Percentiles rank a stretch among this genome's conserved stretches.
Conservation (phyloP, 2,888 invertebrate genomes). For the Fissipunctia ypsillon region DNA sequence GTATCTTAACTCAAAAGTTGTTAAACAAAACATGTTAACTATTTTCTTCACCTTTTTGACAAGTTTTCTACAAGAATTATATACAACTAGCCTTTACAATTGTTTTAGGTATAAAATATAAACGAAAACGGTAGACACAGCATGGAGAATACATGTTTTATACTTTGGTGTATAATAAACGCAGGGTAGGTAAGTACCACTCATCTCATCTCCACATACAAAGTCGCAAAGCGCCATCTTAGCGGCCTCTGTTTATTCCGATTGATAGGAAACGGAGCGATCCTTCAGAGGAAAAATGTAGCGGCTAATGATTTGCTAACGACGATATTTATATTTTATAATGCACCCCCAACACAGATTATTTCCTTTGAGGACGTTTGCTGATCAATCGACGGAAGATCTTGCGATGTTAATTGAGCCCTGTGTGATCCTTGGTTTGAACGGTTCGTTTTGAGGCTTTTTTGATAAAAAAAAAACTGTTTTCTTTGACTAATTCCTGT, state of each 20-base stretch:
- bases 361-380: slow-evolving; percentile 87
- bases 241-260: slow-evolving; percentile 72
- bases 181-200: neutral
- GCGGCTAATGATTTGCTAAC: slow-evolving; percentile 90
- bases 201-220: neutral
- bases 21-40: too few species aligned
- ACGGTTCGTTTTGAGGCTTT: slow-evolving; percentile 2
- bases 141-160: too few species aligned
- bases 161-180: neutral
- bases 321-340: slow-evolving; percentile 89
- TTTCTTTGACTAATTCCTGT: neutral
- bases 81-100: neutral
- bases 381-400: slow-evolving; percentile 75
- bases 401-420: slow-evolving; percentile 66
- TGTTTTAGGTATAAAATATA: neutral
- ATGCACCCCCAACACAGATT: slow-evolving; percentile 86
- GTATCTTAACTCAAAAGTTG: too few species aligned
- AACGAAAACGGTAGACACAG: too few species aligned
- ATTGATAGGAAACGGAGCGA: slow-evolving; percentile 83
- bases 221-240: slow-evolving; percentile 61
- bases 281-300: slow-evolving; percentile 82
- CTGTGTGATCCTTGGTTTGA: slow-evolving; percentile 40
- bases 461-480: neutral
- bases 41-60: neutral
- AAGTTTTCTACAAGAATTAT: neutral